Conservation (phyloP, 2,888 invertebrate species). For the Cryptus armator region DNA sequence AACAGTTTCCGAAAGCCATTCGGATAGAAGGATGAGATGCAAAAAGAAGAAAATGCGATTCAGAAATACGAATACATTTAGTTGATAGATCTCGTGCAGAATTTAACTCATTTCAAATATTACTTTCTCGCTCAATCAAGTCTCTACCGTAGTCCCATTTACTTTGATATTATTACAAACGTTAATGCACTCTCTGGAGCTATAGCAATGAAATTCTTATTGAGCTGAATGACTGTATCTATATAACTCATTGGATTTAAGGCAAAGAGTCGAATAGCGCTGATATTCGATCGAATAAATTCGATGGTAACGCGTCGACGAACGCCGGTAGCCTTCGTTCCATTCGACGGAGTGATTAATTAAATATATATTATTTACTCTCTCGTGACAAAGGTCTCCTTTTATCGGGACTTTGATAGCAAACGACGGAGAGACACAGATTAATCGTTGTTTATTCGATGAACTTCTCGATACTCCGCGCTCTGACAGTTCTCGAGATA, state of each 20-base stretch:
- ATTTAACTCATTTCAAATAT: conserved; percentile 9
- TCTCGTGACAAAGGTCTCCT: conserved; percentile 36
- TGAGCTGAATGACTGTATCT: conserved; percentile 11
- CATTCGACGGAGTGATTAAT: conserved; percentile 43
- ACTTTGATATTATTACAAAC: conserved; percentile 30
- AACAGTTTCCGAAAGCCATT: conserved; percentile 5
- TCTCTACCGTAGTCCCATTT: not conserved
- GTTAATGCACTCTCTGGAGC: conserved; percentile 1
- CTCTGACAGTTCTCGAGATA: conserved; percentile 17
- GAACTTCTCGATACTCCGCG: conserved; percentile 23
- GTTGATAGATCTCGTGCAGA: not conserved
- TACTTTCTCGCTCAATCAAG: conserved; percentile 3
- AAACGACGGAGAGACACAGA: conserved; percentile 50
- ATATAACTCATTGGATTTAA: not conserved
- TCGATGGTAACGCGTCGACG: conserved; percentile 18
- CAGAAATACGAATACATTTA: conserved; percentile 16
- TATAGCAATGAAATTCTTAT: conserved; percentile 9
- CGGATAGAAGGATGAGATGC: not conserved
- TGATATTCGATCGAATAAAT: conserved; percentile 18
- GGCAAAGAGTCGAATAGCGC: conserved; percentile 3
- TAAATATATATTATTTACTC: conserved; percentile 49
- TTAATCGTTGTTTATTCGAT: conserved; percentile 56
- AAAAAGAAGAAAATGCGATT: not conserved
- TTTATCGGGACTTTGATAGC: conserved; percentile 9
- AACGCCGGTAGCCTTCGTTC: not conserved